Percentiles rank a stretch among this genome's conserved stretches.
phyloP scores from a whole-genome alignment of 2,888 invertebrate genomes.

The Microdon myrmicae region DNA sequence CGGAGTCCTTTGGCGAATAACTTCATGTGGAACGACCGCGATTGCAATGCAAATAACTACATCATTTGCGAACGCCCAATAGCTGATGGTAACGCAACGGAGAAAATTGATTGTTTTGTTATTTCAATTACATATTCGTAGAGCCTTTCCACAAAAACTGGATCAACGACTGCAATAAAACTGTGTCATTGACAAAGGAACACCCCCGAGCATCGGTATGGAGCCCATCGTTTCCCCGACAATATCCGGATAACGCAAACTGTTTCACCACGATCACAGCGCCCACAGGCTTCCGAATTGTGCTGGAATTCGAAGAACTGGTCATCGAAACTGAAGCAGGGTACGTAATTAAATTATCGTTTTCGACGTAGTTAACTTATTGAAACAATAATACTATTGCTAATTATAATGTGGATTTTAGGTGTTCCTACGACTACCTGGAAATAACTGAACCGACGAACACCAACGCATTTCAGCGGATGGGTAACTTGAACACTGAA shows the following conservation, averaged over 20 bases:
- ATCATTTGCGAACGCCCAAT: slow-evolving; percentile 80
- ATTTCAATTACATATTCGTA: slow-evolving; percentile 54
- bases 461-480: slow-evolving; percentile 18
- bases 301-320: slow-evolving; percentile 80
- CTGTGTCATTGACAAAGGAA: slow-evolving; percentile 73
- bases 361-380: slow-evolving; percentile 29
- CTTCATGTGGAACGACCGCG: slow-evolving; percentile 86
- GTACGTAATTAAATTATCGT: slow-evolving; percentile 66
- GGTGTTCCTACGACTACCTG: slow-evolving; percentile 83
- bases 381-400: not conserved
- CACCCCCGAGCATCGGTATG: slow-evolving; percentile 76
- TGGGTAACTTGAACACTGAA: slow-evolving; percentile 50
- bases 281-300: slow-evolving; percentile 76
- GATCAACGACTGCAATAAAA: slow-evolving; percentile 75
- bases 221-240: slow-evolving; percentile 83
- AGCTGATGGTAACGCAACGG: slow-evolving; percentile 73
- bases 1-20: slow-evolving; percentile 68
- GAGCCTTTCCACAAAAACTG: slow-evolving; percentile 67
- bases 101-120: not conserved
- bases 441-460: slow-evolving; percentile 71
- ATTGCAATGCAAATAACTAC: slow-evolving; percentile 78
- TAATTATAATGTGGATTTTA: slow-evolving; percentile 61
- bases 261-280: slow-evolving; percentile 79
- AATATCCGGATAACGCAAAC: slow-evolving; percentile 80
- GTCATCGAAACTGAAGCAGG: slow-evolving; percentile 81